A percentile compares a stretch with the other conserved stretches of the same genome.
Evolutionary conservation across 2,888 invertebrate species (phyloP).

Genomic region (Hofmannophila pseudospretella): DNA sequence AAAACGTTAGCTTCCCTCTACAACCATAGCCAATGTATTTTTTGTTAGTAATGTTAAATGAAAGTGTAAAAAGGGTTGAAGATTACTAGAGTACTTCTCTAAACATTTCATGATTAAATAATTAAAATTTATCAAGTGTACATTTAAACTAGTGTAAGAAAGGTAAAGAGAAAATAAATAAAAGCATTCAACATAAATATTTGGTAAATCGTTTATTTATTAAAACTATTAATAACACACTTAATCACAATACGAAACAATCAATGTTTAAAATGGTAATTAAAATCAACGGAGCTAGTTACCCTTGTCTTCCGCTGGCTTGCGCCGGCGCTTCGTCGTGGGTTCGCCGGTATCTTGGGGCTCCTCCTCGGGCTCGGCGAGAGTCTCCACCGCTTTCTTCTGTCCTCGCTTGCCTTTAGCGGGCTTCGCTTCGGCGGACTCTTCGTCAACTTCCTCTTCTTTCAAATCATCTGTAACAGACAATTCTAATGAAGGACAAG

Average conservation of each 20-base stretch:
- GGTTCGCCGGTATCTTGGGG: slow-evolving; percentile 48
- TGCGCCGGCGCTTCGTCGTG: slow-evolving; percentile 56
- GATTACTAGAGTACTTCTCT: too few relatives aligned
- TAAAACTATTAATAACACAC: slow-evolving; percentile 52
- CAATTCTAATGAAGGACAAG: too few relatives aligned
- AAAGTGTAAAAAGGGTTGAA: too few relatives aligned
- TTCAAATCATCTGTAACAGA: slow-evolving; percentile 40
- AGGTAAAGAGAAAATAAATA: slow-evolving; percentile 30
- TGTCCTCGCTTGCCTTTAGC: slow-evolving; percentile 53
- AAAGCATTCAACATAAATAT: slow-evolving; percentile 54
- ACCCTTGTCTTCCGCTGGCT: slow-evolving; percentile 65
- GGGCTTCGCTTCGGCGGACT: slow-evolving; percentile 41
- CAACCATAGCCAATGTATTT: neutral
- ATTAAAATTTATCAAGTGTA: neutral
- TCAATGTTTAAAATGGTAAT: slow-evolving; percentile 18
- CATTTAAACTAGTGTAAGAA: neutral
- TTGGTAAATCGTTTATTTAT: slow-evolving; percentile 63
- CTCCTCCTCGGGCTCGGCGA: slow-evolving; percentile 36
- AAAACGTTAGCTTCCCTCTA: neutral
- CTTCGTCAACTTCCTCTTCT: slow-evolving; percentile 44
- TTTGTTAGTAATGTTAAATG: neutral
- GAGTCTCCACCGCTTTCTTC: slow-evolving; percentile 46
- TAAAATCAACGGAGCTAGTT: slow-evolving; percentile 50
- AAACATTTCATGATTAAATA: neutral
- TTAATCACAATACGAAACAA: slow-evolving; percentile 54